These are phyloP conservation scores for Rhinophrynus dorsalis DNA, from an alignment of 2,797 vertebrate species.

Conservation along the genomic window DNA sequence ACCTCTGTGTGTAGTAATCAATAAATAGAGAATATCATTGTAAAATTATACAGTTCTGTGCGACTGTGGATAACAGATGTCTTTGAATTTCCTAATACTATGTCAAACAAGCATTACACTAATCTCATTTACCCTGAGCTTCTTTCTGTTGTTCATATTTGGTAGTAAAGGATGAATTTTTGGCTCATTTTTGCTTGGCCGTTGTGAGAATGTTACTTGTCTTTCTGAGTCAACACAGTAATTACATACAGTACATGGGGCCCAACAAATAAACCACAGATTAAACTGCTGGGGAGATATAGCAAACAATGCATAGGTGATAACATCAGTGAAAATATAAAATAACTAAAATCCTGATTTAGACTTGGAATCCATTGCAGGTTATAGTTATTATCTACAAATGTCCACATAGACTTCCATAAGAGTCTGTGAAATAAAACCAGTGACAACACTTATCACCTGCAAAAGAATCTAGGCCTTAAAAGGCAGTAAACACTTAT, in stretches of 20 bases:
- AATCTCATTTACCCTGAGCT: constrained; percentile 5
- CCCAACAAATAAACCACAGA: neutral
- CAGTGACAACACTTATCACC: too few species aligned
- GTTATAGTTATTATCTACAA: too few species aligned
- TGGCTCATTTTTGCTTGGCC: constrained; percentile 26
- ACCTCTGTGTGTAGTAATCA: too few species aligned
- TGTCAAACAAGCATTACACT: constrained; percentile 12
- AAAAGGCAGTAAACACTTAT: too few species aligned
- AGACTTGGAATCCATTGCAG: too few species aligned
- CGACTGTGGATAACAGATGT: too few species aligned
- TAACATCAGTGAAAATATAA: neutral
- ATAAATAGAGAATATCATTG: too few species aligned
- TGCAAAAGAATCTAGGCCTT: too few species aligned
- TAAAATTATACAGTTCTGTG: too few species aligned
- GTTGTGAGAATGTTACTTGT: constrained; percentile 14
- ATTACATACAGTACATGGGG: constrained; percentile 12
- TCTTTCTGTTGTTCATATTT: constrained; percentile 28
- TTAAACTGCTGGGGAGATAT: neutral
- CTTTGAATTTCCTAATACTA: constrained; percentile 20
- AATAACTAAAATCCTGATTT: too few species aligned
- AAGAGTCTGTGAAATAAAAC: too few species aligned
- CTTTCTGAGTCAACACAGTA: constrained; percentile 21
- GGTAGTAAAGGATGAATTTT: constrained; percentile 11
- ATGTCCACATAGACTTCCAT: too few species aligned
- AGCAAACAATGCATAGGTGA: neutral